These are phyloP conservation scores for Drosophila meridiana DNA, from an alignment of 2,888 invertebrate species.

Conservation along the genomic window DNA sequence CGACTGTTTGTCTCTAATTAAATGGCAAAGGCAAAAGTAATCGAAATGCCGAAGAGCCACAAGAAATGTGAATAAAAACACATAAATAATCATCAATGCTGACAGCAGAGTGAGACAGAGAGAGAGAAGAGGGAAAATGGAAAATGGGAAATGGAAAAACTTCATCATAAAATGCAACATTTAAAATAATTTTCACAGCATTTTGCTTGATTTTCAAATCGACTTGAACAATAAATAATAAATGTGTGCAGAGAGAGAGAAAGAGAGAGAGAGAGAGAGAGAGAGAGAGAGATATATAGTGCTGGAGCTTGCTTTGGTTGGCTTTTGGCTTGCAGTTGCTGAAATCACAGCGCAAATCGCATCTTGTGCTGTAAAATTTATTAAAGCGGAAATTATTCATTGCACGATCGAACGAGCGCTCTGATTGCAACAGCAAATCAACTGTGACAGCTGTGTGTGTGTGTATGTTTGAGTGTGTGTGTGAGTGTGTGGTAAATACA, in stretches of 20 bases:
- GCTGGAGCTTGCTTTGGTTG: background rate
- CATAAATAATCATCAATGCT: constrained; percentile 1
- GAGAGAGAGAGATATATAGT: background rate
- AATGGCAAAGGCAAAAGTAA: background rate
- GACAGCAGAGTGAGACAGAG: background rate
- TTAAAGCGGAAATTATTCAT: constrained; percentile 82
- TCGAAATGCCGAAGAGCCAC: background rate
- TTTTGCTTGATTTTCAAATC: constrained; percentile 18
- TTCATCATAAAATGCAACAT: constrained; percentile 16
- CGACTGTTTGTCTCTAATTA: background rate
- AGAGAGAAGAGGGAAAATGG: background rate
- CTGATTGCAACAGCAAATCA: constrained; percentile 60
- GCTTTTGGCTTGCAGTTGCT: constrained; percentile 22
- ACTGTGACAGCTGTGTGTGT: constrained; percentile 9
- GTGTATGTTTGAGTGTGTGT: background rate
- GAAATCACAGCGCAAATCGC: constrained; percentile 71
- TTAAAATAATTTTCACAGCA: constrained; percentile 29
- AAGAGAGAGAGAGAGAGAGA: background rate
- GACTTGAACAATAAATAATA: constrained; percentile 20
- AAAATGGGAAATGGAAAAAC: background rate
- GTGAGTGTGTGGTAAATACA: background rate
- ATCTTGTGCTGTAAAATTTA: constrained; percentile 75
- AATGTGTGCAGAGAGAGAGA: constrained; percentile 3
- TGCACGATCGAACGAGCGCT: constrained; percentile 78
- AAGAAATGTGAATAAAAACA: background rate